Conservation (phyloP, 2,113 vertebrate genomes). For the Myanophis thanlyinensis region DNA sequence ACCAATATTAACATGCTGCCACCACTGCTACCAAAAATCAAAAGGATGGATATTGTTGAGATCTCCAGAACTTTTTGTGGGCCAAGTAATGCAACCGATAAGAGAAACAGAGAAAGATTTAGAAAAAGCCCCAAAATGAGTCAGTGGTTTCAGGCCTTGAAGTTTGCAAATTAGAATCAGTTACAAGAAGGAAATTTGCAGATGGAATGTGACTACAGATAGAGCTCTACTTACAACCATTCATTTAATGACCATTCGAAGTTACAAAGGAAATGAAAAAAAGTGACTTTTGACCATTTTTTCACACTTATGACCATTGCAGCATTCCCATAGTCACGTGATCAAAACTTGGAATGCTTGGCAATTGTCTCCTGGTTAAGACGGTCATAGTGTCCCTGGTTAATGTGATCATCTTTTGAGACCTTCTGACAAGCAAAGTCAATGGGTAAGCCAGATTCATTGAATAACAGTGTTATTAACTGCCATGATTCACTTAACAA, state of each 20-base stretch:
- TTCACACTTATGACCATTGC: not conserved
- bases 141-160: not conserved
- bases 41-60: not conserved
- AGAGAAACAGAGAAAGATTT: not conserved
- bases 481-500: not conserved
- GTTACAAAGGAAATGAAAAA: not conserved
- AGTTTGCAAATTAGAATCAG: not conserved
- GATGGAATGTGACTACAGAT: not conserved
- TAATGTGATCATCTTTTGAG: not conserved
- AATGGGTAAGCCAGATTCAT: not conserved
- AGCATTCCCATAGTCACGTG: not conserved
- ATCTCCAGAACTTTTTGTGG: not conserved
- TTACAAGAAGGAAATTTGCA: not conserved
- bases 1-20: not conserved
- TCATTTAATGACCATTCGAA: not conserved
- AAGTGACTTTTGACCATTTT: not conserved
- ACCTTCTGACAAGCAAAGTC: not conserved
- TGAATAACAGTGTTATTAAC: not conserved
- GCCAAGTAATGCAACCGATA: not conserved
- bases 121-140: not conserved
- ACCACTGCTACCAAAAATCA: not conserved
- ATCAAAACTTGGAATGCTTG: not conserved
- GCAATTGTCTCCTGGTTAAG: not conserved
- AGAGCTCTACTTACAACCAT: not conserved
- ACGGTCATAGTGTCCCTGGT: not conserved